Evolutionary conservation across 2,113 vertebrate genomes (phyloP).

Genomic region (Phainopepla nitens): DNA sequence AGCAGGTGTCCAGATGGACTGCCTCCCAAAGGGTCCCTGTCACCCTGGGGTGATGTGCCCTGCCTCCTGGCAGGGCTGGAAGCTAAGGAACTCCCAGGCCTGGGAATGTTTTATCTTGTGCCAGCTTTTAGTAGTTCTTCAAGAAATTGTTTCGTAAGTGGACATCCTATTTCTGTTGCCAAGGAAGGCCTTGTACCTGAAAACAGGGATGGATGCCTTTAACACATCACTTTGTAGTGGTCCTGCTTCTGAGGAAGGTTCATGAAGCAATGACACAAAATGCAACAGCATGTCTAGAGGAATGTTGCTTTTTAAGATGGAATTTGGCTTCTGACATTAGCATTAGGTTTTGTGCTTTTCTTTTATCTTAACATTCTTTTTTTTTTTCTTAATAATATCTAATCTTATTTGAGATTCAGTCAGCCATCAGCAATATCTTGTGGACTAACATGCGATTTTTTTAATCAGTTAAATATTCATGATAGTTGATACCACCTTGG

Average conservation of each 20-base stretch:
- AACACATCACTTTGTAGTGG: neutral
- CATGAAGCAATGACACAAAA: neutral
- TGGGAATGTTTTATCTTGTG: neutral
- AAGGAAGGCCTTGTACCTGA: neutral
- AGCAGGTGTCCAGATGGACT: neutral
- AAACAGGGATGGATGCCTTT: neutral
- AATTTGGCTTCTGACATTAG: neutral
- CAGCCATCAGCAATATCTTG: neutral
- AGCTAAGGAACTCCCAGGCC: neutral
- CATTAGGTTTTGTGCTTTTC: neutral
- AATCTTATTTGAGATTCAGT: neutral
- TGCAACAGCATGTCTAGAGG: neutral
- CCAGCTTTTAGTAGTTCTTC: neutral
- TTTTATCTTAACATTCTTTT: neutral
- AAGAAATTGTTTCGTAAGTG: neutral
- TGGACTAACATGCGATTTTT: neutral
- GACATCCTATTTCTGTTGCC: neutral
- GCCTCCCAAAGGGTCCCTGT: neutral
- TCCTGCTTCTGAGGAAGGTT: neutral
- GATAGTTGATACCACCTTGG: neutral
- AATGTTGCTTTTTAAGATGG: neutral
- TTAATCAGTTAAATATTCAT: neutral
- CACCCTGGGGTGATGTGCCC: accelerated
- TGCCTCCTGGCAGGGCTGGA: neutral
- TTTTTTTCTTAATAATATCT: neutral